Base-by-base conservation (phyloP, 2,113 vertebrate species). In the Chaetops frenatus region DNA sequence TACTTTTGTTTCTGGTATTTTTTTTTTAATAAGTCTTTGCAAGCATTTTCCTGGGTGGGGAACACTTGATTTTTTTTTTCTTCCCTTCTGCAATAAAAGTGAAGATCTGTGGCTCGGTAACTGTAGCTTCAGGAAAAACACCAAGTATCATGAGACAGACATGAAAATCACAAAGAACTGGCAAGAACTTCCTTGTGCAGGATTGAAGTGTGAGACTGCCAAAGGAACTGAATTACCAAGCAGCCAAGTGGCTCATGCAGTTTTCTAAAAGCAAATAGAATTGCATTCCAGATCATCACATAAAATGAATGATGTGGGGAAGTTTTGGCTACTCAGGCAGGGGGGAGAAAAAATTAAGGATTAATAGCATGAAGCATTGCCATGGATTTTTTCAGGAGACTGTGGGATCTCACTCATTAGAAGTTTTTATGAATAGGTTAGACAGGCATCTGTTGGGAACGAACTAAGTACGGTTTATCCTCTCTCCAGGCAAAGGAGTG, bases 81-180 rank as follows among this genome's bases (percentile, higher is more conserved):
- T 53, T 10, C 14, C 22, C 16, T 77, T 62, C 45, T 78, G 29
- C 76, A 92, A 50, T 72, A 72, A 53, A 95, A 91, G 36, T 84
- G 69, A 72, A 71, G 58, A 89, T 85, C 42, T 42, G 47, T 58
- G 61, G 83, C 58, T 96, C 50, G 65, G 62, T 67, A 90, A 80
- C 81, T 72, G 70, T 23, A 95, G 84, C 66, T 91, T 92, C 53
- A 72, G 62, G 50, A 89, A 79, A 95, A 87, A 79, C 66, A 92
- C 25, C 15, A 76, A 95, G 50, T 62, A 74, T 77, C 86, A 51
- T 62, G 66, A 94, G 78, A 72, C 73, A 91, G 61, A 82, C 73
- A 66, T 28, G 86, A 94, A 95, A 82, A 95, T 95, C 86, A 92
- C 84, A 86, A 95, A 90, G 85, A 87, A 87, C 78, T 95, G 93